Percentiles rank a stretch among this genome's conserved stretches.
These are phyloP conservation scores for Megaustenia siamemsis DNA, from an alignment of 2,888 invertebrate species.

Conservation along the genomic window DNA sequence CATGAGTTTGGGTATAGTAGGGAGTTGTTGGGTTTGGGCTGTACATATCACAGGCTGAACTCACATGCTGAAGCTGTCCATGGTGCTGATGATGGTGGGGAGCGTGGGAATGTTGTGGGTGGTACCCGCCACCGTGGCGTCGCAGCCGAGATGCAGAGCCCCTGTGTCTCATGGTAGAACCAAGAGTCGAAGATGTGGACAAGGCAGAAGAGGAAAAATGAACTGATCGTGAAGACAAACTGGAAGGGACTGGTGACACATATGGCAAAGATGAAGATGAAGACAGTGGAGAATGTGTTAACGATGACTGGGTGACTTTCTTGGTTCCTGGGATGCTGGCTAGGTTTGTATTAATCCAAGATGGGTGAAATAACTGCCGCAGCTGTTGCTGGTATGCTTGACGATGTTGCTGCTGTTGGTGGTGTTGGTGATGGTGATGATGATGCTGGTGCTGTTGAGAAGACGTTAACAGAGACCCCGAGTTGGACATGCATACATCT, in stretches of 20 bases:
- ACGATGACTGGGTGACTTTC: conserved; percentile 4
- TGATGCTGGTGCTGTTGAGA: conserved; percentile 45
- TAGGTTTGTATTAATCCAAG: conserved; percentile 66
- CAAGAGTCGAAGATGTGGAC: conserved; percentile 21
- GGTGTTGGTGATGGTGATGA: conserved; percentile 45
- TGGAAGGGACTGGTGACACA: conserved; percentile 21
- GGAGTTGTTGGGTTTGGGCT: conserved; percentile 16
- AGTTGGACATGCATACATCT: conserved; percentile 54
- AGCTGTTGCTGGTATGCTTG: conserved; percentile 30
- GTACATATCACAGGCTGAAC: conserved; percentile 49
- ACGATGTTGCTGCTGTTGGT: conserved; percentile 43
- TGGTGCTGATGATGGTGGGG: conserved; percentile 17
- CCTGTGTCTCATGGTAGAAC: conserved; percentile 19
- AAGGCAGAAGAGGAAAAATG: conserved; percentile 33
- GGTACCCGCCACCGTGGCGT: conserved; percentile 42
- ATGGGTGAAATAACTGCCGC: conserved; percentile 38
- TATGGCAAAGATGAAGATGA: conserved; percentile 26
- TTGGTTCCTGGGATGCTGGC: conserved; percentile 63
- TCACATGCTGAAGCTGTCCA: conserved; percentile 16
- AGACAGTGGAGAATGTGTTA: background rate
- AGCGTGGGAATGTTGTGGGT: conserved; percentile 41
- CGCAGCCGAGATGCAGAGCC: conserved; percentile 35
- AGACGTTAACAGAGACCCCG: conserved; percentile 56
- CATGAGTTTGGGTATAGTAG: conserved; percentile 25
- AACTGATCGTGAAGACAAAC: conserved; percentile 19